Evolutionary conservation across 2,113 vertebrate genomes (phyloP), one percentile per base, ranked within the genome.

Genomic region (Chamaetylas fuelleborni): DNA sequence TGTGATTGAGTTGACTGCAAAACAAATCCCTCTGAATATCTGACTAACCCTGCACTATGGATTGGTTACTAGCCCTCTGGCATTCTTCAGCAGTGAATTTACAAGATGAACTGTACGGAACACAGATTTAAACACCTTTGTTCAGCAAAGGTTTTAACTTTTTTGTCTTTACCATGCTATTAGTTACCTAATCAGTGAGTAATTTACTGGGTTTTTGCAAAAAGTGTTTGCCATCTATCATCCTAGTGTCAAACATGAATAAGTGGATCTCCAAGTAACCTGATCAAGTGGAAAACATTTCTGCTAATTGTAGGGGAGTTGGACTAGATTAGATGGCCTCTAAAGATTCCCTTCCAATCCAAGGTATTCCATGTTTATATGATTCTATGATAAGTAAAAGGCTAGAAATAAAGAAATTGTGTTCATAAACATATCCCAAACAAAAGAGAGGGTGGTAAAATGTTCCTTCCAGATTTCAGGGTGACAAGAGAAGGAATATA

Each of bases 1-100:
- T 95, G 92, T 96, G 58, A 96, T 95, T 88, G 93, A 95, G 96
- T 90, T 11, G 38, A 72, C 58, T 64, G 58, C 69, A 89, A 88
- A 94, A 94, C 92, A 57, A 94, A 97, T 78, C 81, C 74, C 28
- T 96, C 66, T 77, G 92, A 88, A 61, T 60, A 93, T 81, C 80
- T 96, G 93, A 95, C 83, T 94, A 92, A 76, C 86, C 25, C 9
- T 90, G 70, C 60, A 85, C 6, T 56, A 89, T 19, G 82, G 50
- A 90, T 96, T 66, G 34, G 33, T 89, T 77, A n/a, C 57, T 50
- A 67, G 43, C 48, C 54, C 31, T 74, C 84, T 61, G 62, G 70
- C 72, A 94, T 96, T 66, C 42, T 82, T 79, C 85, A 57, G 38
- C 45, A 51, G 45, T 70, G 82, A 34, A 69, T 95, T 93, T 97